Base-by-base conservation (phyloP, 2,888 invertebrate genomes). In the Brachycybe producta region DNA sequence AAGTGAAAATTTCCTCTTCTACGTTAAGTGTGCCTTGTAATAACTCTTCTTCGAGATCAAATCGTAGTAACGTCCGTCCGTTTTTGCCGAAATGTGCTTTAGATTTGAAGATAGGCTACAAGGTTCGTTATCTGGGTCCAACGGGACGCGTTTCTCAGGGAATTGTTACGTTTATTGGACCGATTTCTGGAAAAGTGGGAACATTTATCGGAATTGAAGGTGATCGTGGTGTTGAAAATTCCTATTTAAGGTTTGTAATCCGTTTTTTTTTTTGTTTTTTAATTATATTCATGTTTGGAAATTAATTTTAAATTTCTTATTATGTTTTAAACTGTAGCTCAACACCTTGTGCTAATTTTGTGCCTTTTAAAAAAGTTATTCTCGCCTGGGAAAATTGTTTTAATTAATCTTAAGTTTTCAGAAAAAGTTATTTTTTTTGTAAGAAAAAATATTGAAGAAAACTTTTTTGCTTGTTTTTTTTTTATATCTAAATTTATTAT, bases 301-400 rank as follows among this genome's bases (percentile, higher is more conserved):
- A 32, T 11, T 32, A 32, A n/a, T 32, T n/a, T n/a, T 11, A 11
- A 32, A n/a, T 32, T 32, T 32, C 32, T n/a, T n/a, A 32, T n/a
- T 38, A 17, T 41, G 26, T 41, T 41, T 21, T 41, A 5, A 15
- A 19, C 7, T 11, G 15, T n/a, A 41, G 41, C 23, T 41, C 41
- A 41, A n/a, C 36, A 23, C 47, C 47, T 23, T 26, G 38, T 7
- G 38, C 36, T 36, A 46, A 35, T 46, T 38, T 46, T 19, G 19
- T 46, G 2, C 36, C 47, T 17, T 46, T 46, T 38, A 46, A 46
- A 26, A 46, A 46, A 46, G 47, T 46, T 46, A 46, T 46, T 21
- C 47, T 46, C 24, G 47, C 47, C 26, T 35, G 35, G 47, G 47
- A 38, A 46, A 23, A 36, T 24, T 44, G 45, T n/a, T n/a, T n/a